These are phyloP conservation scores for Pholis gunnellus DNA, from an alignment of 2,113 vertebrate species.

Conservation along the genomic window DNA sequence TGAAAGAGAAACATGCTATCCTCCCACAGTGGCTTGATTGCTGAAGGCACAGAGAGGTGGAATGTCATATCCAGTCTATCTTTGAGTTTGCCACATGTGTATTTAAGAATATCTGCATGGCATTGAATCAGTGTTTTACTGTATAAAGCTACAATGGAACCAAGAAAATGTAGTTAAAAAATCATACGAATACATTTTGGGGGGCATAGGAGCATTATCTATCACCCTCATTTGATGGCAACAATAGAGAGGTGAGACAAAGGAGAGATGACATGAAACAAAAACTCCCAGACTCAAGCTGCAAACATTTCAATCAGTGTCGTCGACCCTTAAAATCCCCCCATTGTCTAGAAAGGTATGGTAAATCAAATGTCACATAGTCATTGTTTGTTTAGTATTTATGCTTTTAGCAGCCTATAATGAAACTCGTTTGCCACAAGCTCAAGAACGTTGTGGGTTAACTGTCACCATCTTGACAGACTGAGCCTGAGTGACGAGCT, in stretches of 20 bases:
- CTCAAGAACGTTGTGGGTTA: background rate
- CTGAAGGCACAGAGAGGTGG: constrained; percentile 50
- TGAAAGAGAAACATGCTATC: constrained; percentile 18
- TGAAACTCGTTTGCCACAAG: background rate
- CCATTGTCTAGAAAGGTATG: background rate
- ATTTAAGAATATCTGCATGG: constrained; percentile 46
- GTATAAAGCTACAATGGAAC: background rate
- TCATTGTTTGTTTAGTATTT: background rate
- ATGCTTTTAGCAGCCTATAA: background rate
- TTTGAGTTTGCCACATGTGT: constrained; percentile 34
- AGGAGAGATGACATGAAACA: background rate
- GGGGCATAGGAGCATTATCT: background rate
- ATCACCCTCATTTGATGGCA: background rate
- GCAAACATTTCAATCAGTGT: background rate
- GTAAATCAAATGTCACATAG: background rate
- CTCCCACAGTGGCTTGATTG: constrained; percentile 58
- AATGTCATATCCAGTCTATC: constrained; percentile 28
- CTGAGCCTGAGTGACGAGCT: background rate
- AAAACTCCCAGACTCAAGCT: background rate
- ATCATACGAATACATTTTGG: no score
- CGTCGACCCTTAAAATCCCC: background rate
- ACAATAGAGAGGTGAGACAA: background rate
- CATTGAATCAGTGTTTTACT: constrained; percentile 30
- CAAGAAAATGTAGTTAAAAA: background rate
- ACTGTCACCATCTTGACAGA: background rate